Percentiles rank a stretch among this genome's conserved stretches.
Conservation (phyloP, 2,888 invertebrate species). For the Lacanobia oleracea region DNA sequence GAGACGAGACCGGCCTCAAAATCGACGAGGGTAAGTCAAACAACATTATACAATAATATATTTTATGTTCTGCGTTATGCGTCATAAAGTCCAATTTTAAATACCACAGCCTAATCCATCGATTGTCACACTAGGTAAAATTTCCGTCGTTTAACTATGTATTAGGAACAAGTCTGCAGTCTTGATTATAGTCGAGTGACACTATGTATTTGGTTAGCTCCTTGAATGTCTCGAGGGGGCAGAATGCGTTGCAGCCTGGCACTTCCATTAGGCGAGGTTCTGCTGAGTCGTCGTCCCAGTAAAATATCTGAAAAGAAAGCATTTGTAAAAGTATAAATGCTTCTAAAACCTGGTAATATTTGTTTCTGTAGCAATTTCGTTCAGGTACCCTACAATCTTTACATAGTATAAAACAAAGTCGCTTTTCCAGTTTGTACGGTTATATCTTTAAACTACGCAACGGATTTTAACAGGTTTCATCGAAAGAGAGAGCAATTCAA, state of each 20-base stretch:
- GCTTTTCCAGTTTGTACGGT: too few species aligned
- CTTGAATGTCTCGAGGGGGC: constrained; percentile 88
- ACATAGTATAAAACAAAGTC: too few species aligned
- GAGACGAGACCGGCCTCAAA: constrained; percentile 96
- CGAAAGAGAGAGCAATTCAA: too few species aligned
- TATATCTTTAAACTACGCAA: too few species aligned
- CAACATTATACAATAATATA: constrained; percentile 61
- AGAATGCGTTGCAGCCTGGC: constrained; percentile 88
- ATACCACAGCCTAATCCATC: constrained; percentile 77
- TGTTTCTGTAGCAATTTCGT: background rate
- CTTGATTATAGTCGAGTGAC: constrained; percentile 84
- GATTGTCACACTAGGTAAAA: constrained; percentile 56
- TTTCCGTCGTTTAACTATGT: constrained; percentile 60
- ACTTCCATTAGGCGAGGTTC: constrained; percentile 87
- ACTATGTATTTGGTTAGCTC: constrained; percentile 85
- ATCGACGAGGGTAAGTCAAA: constrained; percentile 93
- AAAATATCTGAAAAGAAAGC: constrained; percentile 84
- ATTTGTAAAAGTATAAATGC: constrained; percentile 17
- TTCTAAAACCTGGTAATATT: background rate
- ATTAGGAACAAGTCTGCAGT: constrained; percentile 81
- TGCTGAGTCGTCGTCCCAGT: constrained; percentile 89
- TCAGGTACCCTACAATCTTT: too few species aligned
- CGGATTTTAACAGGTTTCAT: too few species aligned
- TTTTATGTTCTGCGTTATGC: constrained; percentile 68
- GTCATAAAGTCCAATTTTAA: constrained; percentile 65